Evolutionary conservation across 92 coral and sea anemone genomes (phyloP).

Genomic region (Palythoa grandiflora): DNA sequence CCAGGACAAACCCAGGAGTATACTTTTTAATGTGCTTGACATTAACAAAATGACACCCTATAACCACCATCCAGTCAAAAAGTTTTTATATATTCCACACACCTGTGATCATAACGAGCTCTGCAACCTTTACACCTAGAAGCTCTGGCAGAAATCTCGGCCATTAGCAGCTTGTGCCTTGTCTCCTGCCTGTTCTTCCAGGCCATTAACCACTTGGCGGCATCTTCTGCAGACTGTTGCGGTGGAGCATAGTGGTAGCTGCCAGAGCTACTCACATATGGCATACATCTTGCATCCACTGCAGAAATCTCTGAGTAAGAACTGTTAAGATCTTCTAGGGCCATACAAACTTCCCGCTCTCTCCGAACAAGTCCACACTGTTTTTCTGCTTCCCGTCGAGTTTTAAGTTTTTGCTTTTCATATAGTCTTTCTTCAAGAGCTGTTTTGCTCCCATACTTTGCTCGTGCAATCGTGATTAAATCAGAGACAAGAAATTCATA

Average conservation of each 20-base stretch:
- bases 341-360: conserved; percentile 86
- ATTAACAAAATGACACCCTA: background rate
- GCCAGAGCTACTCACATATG: conserved; percentile 94
- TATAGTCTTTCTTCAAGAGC: conserved; percentile 83
- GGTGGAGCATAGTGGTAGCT: conserved; percentile 85
- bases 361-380: conserved; percentile 89
- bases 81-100: background rate
- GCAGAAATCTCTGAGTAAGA: conserved; percentile 88
- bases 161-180: conserved; percentile 82
- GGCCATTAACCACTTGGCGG: conserved; percentile 97
- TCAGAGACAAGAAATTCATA: conserved; percentile 95
- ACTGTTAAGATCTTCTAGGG: conserved; percentile 79
- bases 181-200: conserved; percentile 98
- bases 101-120: conserved; percentile 98
- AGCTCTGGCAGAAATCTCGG: conserved; percentile 93
- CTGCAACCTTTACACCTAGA: conserved; percentile 94
- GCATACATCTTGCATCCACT: conserved; percentile 98
- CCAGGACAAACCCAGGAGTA: no score
- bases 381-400: conserved; percentile 92
- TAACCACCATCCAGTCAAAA: background rate
- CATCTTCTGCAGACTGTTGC: conserved; percentile 96
- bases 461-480: conserved; percentile 91
- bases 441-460: conserved; percentile 87
- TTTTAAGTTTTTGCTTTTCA: conserved; percentile 79
- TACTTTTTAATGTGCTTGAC: background rate